Conservation (phyloP, 2,888 invertebrate genomes). For the Harpalus rubripes region DNA sequence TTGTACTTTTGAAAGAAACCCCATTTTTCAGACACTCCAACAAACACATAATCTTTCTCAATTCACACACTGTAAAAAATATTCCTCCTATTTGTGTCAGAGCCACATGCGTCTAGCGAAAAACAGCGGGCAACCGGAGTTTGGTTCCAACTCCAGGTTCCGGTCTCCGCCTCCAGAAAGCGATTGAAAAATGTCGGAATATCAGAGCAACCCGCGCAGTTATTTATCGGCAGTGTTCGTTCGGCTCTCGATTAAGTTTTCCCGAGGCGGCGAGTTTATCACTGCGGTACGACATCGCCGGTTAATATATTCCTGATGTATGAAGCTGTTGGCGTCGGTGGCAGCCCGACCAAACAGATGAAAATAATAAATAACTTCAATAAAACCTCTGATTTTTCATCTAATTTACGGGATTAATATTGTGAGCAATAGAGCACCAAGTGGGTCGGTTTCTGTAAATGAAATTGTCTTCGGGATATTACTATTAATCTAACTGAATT, state of each 20-base stretch:
- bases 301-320: conserved; percentile 57
- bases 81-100: conserved; percentile 51
- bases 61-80: conserved; percentile 39
- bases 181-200: conserved; percentile 51
- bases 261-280: conserved; percentile 47
- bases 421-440: not conserved
- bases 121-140: conserved; percentile 43
- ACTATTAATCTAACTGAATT: not conserved
- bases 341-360: conserved; percentile 27
- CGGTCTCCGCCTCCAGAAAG: conserved; percentile 11
- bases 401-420: conserved; percentile 14
- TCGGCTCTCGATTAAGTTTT: conserved; percentile 61
- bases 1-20: not conserved
- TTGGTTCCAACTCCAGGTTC: not conserved
- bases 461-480: conserved; percentile 17
- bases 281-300: conserved; percentile 34
- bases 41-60: conserved; percentile 34
- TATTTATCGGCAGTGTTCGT: conserved; percentile 61
- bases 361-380: conserved; percentile 44
- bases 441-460: not conserved
- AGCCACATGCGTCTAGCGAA: conserved; percentile 9
- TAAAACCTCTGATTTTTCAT: not conserved
- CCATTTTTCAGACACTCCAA: conserved; percentile 3
- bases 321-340: conserved; percentile 23
- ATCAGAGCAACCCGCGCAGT: conserved; percentile 53